Conservation (phyloP, 2,113 vertebrate species). For the Lichenostomus cassidix region DNA sequence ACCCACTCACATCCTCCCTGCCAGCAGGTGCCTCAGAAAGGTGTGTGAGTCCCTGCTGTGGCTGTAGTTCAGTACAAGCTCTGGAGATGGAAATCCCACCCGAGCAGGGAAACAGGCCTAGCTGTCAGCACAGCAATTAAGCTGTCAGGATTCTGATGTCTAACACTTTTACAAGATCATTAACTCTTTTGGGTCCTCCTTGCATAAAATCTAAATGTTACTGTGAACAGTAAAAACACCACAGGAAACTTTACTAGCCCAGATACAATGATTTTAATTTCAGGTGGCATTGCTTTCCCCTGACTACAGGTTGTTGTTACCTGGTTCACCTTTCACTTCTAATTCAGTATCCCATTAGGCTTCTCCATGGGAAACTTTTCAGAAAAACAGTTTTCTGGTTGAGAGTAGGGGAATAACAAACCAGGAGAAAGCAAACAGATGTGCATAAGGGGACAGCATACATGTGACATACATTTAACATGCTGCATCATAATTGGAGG, state of each 20-base stretch:
- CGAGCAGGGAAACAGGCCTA: neutral
- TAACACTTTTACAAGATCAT: neutral
- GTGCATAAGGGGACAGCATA: neutral
- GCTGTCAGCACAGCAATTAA: slow-evolving; percentile 45
- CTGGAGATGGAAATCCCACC: neutral
- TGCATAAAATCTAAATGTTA: neutral
- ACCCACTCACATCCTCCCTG: neutral
- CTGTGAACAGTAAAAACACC: neutral
- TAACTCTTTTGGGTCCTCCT: slow-evolving; percentile 4
- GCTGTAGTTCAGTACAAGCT: neutral
- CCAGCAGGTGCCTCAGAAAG: slow-evolving; percentile 25
- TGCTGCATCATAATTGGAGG: neutral
- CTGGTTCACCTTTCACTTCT: neutral
- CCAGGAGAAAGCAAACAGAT: neutral
- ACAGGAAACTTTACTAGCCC: neutral
- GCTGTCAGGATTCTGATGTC: neutral
- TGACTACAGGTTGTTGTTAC: neutral
- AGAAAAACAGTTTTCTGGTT: neutral
- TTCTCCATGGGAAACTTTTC: neutral
- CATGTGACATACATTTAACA: neutral
- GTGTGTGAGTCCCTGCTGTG: neutral
- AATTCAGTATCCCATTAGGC: neutral
- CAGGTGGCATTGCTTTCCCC: neutral
- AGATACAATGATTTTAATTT: neutral
- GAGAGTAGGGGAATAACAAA: neutral